Conservation (phyloP, 2,888 invertebrate genomes). For the Zonitis immaculata region DNA sequence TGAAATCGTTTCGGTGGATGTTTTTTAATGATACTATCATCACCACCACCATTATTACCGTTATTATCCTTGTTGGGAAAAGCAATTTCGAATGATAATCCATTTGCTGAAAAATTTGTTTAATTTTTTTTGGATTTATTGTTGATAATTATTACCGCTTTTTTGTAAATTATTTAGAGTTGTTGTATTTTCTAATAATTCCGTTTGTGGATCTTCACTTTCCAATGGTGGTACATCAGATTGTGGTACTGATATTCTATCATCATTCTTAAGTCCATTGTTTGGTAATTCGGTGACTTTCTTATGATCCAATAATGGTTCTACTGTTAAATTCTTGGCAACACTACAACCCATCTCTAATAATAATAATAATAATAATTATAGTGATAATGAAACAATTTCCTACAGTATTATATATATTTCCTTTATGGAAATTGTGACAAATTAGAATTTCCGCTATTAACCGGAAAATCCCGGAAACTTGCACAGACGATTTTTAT, state of each 20-base stretch:
- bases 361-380: no score
- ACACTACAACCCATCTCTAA: no score
- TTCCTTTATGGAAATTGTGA: no score
- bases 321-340: constrained; percentile 42
- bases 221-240: constrained; percentile 38
- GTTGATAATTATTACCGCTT: constrained; percentile 30
- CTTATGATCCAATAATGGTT: constrained; percentile 38
- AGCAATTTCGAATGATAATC: constrained; percentile 45
- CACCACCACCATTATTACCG: constrained; percentile 33
- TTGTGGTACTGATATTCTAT: constrained; percentile 30
- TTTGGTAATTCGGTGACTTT: constrained; percentile 25
- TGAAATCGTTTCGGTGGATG: constrained; percentile 67
- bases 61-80: no score
- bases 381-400: no score
- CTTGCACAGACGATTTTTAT: no score
- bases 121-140: no score
- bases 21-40: constrained; percentile 50
- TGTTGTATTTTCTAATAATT: constrained; percentile 34
- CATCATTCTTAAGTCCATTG: constrained; percentile 21
- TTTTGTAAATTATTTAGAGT: constrained; percentile 42
- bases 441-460: no score
- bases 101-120: no score
- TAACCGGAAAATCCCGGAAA: no score
- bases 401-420: no score
- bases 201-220: constrained; percentile 40